Evolutionary conservation across 2,888 invertebrate species (phyloP).

Genomic region (Eudemis profundana): DNA sequence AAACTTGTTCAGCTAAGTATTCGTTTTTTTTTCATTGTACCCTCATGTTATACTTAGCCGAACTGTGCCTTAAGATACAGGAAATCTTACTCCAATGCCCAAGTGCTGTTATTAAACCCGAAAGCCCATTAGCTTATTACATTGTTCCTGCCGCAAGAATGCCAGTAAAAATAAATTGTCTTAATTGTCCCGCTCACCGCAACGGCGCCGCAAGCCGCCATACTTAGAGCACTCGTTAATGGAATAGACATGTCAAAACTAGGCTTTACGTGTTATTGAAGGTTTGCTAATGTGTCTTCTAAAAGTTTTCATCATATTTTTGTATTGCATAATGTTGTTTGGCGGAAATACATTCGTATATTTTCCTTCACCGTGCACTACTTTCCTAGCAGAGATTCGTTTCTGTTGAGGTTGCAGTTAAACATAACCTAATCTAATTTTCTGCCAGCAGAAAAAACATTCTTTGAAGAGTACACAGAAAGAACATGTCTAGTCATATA

Average conservation of each 20-base stretch:
- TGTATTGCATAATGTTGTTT: too few species aligned
- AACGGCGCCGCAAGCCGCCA: constrained; percentile 33
- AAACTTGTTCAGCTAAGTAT: too few species aligned
- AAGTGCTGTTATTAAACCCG: constrained; percentile 33
- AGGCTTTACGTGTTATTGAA: constrained; percentile 8
- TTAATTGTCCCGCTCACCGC: constrained; percentile 41
- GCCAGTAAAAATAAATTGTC: constrained; percentile 42
- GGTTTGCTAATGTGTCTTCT: background rate
- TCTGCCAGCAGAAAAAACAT: too few species aligned
- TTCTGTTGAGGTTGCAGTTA: too few species aligned
- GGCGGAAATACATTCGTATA: too few species aligned
- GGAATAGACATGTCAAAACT: constrained; percentile 44
- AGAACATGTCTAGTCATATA: too few species aligned
- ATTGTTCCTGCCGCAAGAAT: constrained; percentile 41
- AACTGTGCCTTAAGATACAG: constrained; percentile 3
- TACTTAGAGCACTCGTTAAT: constrained; percentile 34
- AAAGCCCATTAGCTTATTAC: constrained; percentile 40
- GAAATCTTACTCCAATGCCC: constrained; percentile 27
- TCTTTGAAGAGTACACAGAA: too few species aligned
- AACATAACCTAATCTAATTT: too few species aligned
- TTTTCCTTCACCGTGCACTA: too few species aligned
- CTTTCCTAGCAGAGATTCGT: too few species aligned
- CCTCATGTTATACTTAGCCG: background rate
- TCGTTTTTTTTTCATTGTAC: background rate
- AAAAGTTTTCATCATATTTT: too few species aligned